Evolutionary conservation across 2,888 invertebrate genomes (phyloP).

Genomic region (Helobdella robusta): DNA sequence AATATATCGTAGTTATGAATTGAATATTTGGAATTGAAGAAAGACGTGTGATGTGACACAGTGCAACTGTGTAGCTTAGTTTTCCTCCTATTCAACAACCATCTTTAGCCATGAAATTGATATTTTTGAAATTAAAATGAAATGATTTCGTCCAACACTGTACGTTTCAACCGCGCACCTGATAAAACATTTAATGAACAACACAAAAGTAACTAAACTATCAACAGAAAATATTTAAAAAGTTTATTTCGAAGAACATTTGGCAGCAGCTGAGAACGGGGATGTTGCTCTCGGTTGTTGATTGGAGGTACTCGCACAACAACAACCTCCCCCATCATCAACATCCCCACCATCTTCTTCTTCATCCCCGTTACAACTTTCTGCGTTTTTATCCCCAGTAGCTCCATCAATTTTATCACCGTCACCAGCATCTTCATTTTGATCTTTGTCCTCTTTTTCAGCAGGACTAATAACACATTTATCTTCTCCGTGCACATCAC

Average conservation of each 20-base stretch:
- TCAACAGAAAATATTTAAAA: too few species aligned
- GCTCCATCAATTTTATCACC: not conserved
- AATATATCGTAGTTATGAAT: not conserved
- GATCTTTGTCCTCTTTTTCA: not conserved
- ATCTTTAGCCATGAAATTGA: too few species aligned
- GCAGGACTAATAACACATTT: not conserved
- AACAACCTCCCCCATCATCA: not conserved
- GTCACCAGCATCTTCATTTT: conserved; percentile 1
- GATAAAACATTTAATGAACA: too few species aligned
- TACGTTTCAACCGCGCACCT: too few species aligned
- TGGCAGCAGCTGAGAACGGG: too few species aligned
- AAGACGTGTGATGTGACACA: not conserved
- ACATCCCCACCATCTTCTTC: conserved; percentile 5
- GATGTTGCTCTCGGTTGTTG: too few species aligned
- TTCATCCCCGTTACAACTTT: not conserved
- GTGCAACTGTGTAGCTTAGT: too few species aligned
- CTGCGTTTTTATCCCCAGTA: not conserved
- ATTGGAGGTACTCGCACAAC: not conserved
- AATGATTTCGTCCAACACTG: too few species aligned
- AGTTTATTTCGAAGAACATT: too few species aligned
- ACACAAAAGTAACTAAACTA: too few species aligned
- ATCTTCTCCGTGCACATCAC: not conserved
- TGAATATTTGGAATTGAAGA: not conserved
- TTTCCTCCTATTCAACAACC: too few species aligned
- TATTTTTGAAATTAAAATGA: too few species aligned